Percentiles rank a stretch among this genome's conserved stretches.
Conservation (phyloP, 2,888 invertebrate species). For the Alsophila aescularia region DNA sequence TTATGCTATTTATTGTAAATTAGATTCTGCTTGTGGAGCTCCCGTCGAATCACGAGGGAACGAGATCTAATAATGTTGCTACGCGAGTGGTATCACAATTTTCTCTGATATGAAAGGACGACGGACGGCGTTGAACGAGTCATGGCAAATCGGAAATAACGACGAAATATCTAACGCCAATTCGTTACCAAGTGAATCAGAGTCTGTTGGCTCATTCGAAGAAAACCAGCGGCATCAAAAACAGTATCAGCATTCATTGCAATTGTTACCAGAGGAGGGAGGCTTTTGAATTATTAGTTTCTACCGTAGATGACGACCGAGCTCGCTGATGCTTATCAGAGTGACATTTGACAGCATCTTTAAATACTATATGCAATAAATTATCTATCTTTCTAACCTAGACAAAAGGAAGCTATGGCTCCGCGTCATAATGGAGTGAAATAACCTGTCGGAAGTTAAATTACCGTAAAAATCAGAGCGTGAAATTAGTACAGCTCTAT, state of each 20-base stretch:
- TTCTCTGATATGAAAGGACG: slow-evolving; percentile 15
- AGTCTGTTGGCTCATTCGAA: no score
- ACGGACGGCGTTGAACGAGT: slow-evolving; percentile 12
- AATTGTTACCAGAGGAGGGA: no score
- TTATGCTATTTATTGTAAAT: slow-evolving; percentile 28
- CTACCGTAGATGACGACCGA: no score
- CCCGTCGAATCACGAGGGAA: slow-evolving; percentile 17
- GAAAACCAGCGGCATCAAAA: no score
- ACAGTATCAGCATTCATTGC: no score
- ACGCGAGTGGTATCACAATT: slow-evolving; percentile 25
- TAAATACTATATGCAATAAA: background rate
- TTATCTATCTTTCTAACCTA: background rate
- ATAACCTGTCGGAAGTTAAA: background rate
- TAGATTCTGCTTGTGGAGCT: slow-evolving; percentile 18
- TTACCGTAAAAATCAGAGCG: slow-evolving; percentile 5
- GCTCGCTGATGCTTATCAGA: no score
- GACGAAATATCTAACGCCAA: no score
- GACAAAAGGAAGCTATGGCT: background rate
- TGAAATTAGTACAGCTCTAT: slow-evolving; percentile 4
- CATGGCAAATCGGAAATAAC: slow-evolving; percentile 25
- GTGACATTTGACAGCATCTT: background rate
- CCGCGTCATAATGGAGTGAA: background rate
- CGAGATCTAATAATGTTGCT: slow-evolving; percentile 16
- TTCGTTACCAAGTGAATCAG: no score
- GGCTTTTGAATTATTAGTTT: no score